Evolutionary conservation across 1,140 invertebrate species (phyloP).

Genomic region (Andrena cerasifolii): DNA sequence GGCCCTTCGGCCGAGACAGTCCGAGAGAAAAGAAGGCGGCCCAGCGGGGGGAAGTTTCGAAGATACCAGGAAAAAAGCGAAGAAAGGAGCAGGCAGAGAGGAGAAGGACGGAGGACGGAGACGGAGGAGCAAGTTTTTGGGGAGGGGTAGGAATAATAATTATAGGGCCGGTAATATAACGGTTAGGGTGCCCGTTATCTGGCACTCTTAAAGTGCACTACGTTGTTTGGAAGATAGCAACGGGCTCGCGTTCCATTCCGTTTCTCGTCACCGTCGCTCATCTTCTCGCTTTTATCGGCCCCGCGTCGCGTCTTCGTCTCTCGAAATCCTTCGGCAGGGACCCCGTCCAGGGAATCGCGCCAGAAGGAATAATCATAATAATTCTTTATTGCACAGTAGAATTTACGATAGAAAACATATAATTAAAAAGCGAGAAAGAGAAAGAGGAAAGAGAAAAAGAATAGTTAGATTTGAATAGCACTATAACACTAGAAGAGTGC

Average conservation of each 20-base stretch:
- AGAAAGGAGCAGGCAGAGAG: slow-evolving; percentile 15
- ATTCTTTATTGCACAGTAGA: too few species aligned
- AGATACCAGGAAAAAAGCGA: slow-evolving; percentile 36
- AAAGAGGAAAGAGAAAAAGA: too few species aligned
- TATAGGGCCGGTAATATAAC: slow-evolving; percentile 78
- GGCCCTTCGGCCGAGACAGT: slow-evolving; percentile 58
- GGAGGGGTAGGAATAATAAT: slow-evolving; percentile 78
- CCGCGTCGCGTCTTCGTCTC: slow-evolving; percentile 18
- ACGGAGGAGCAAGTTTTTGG: slow-evolving; percentile 42
- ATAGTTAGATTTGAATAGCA: too few species aligned
- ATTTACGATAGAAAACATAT: too few species aligned
- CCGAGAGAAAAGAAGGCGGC: slow-evolving; percentile 51
- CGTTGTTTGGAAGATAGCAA: slow-evolving; percentile 75
- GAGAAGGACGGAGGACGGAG: neutral
- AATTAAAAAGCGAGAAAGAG: too few species aligned
- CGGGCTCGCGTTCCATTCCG: slow-evolving; percentile 46
- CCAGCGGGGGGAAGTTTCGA: slow-evolving; percentile 46
- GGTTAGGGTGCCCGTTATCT: slow-evolving; percentile 75
- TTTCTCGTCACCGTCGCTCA: slow-evolving; percentile 71
- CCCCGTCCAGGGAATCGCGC: neutral
- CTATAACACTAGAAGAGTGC: too few species aligned
- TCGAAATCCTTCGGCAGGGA: slow-evolving; percentile 11
- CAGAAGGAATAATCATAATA: too few species aligned
- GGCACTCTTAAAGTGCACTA: slow-evolving; percentile 76
- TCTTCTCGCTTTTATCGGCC: slow-evolving; percentile 60